Base-by-base conservation (phyloP, 2,113 vertebrate species). In the Podarcis raffonei region DNA sequence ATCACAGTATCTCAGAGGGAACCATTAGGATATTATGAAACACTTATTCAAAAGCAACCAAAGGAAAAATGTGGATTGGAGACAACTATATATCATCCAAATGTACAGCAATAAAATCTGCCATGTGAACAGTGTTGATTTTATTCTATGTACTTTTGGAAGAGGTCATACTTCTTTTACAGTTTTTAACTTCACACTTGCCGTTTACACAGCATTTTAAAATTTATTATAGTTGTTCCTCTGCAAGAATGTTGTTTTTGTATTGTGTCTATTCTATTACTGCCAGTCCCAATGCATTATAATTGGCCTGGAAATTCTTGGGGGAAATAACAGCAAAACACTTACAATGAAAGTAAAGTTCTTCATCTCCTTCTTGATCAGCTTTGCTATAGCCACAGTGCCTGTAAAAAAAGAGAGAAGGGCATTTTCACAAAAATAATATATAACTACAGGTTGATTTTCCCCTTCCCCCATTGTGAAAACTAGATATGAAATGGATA, bases 281-380 rank as follows among this genome's bases (percentile, higher is more conserved):
- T 91, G 76, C 37, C 83, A 80, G 86, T 75, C 35, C 84, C 88
- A 62, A 32, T 92, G 85, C 89, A 75, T 39, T 78, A 85, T 89
- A 96, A 91, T 22, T 88, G 89, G 91, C 78, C 13, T 91, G 86
- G 23, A 87, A 91, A 86, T 83, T 91, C 93, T 86, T 92, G 71
- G 85, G 86, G 82, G 25, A 15, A 6, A 82, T 89, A 86, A 93
- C 90, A 95, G 93, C 96, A 93, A 96, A 97, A 97, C 95, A 99
- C 99, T 99, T 98, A 99, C 99, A 99, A 97, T 99, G 99, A 96
- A 99, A 99, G 97, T 99, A 99, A 93, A 99, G 98, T 94, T 99
- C 99, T 97, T 99, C 99, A 92, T 99, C 99, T 85, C 98, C 99
- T 97, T 99, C 99, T 96, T 99, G 98, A 95, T 99, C 99, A 1